Evolutionary conservation across 1,140 invertebrate species (phyloP), one percentile per base, ranked within the genome.

Genomic region (Drosophila ananassae): DNA sequence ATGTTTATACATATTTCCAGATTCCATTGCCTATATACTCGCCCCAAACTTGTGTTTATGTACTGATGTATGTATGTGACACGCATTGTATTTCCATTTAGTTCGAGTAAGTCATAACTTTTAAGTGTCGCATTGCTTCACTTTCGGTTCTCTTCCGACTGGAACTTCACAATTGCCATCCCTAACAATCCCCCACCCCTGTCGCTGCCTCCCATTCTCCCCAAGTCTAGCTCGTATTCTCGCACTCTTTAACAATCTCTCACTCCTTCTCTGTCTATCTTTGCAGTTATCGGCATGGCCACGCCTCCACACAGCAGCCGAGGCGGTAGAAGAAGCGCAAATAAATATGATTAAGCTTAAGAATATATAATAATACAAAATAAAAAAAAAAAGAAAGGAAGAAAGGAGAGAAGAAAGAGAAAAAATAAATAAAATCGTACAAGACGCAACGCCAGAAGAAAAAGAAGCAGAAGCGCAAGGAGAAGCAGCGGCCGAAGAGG

Each of bases 311-410:
- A 47, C 17, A 63, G 50, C 63, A 73, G 53, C 61, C 66, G 21
- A 44, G 66, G 48, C 61, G 58, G 39, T 55, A 61, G 62, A 62
- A 77, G 81, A 56, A 82, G 83, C 83, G 80, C 82, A 87, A 87
- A 87, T 87, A 87, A 87, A 87, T 87, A 89, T 87, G 82, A 87
- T 87, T 82, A 89, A 87, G 83, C 82, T 89, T 89, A 87, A 87
- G 83, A 87, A 87, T 89, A 87, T 89, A 89, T 87, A 87, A 89
- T 74, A 89, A 44, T 44, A 44, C 41, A 13, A 21, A 13, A 6
- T 3, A 39, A 12, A 39, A 85, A 57, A 57, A 50, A 48, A 55
- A 24, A 47, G 17, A 6, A 54, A 44, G 8, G 22, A 17, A 8
- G 10, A 10, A 10, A 7, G 34, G 12, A 37, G 7, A 12, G 34